These are phyloP conservation scores for Gobionotothen gibberifrons DNA, from an alignment of 2,797 vertebrate species.

Conservation along the genomic window DNA sequence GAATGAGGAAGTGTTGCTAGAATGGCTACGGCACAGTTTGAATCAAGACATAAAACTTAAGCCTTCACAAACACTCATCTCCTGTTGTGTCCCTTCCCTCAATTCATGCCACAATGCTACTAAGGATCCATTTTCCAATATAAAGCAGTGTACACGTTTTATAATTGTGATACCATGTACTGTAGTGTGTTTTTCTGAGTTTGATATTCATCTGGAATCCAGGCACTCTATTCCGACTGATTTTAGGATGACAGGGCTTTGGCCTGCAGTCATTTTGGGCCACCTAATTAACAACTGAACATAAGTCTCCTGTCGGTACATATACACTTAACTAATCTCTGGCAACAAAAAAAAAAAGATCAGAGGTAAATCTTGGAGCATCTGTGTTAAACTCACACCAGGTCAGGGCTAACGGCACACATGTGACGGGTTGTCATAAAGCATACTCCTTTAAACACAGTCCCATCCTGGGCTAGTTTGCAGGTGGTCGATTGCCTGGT, in stretches of 20 bases:
- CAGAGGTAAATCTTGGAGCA: slow-evolving; percentile 55
- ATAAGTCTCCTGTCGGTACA: slow-evolving; percentile 44
- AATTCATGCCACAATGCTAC: slow-evolving; percentile 44
- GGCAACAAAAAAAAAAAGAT: slow-evolving; percentile 42
- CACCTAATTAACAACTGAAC: slow-evolving; percentile 48
- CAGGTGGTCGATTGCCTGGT: slow-evolving; percentile 90
- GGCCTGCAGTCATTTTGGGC: slow-evolving; percentile 29
- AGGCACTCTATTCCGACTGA: slow-evolving; percentile 8
- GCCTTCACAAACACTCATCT: slow-evolving; percentile 52
- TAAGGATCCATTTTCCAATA: slow-evolving; percentile 53
- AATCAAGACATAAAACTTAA: slow-evolving; percentile 59
- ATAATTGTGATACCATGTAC: slow-evolving; percentile 27
- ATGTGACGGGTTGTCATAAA: slow-evolving; percentile 86
- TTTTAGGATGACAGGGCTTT: slow-evolving; percentile 14
- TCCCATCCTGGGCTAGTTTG: slow-evolving; percentile 85
- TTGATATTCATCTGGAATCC: slow-evolving; percentile 9
- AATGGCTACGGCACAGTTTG: slow-evolving; percentile 59
- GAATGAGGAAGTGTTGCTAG: slow-evolving; percentile 70
- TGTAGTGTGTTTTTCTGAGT: background rate
- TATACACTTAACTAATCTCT: slow-evolving; percentile 59
- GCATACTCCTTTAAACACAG: slow-evolving; percentile 80
- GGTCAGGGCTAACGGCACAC: slow-evolving; percentile 77
- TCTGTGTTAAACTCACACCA: slow-evolving; percentile 76
- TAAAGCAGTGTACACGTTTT: slow-evolving; percentile 29
- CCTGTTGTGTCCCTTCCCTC: slow-evolving; percentile 36